Base-by-base conservation (phyloP, 2,797 vertebrate species). In the Sphenopsis melanotis region DNA sequence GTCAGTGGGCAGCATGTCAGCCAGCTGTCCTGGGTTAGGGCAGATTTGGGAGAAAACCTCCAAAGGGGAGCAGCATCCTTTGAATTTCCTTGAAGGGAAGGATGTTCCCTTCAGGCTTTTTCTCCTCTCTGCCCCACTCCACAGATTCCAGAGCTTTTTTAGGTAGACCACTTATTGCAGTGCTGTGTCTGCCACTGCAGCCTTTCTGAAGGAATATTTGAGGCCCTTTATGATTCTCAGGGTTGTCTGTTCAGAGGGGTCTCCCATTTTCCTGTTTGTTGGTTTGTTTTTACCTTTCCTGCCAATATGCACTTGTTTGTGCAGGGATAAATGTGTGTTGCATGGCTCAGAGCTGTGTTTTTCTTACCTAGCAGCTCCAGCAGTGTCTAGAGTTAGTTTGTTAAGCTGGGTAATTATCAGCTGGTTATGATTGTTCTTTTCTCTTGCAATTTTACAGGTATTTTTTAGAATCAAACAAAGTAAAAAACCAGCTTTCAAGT, bases 1-100 rank as follows among this genome's bases (percentile, higher is more conserved):
- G 97, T 85, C 95, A 97, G 97, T 97, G 97, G 97, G 97, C 97
- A 97, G 96, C 90, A 57, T 90, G 93, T 94, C 94, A 87, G 97
- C 95, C 95, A 39, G 37, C 59, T 60, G 36, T 39, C 37, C 57
- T 39, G 57, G 37, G 19, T 10, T 29, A 29, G 57, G 57, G 36
- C 36, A 37, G 3, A 2, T 19, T 29, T 13, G 57, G 36, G 36
- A 60, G 36, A 39, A 39, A 39, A 7, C 27, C 36, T 39, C 18
- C 2, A 2, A 21, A 30, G 4, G 57, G 71, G 61, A 72, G 79
- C 69, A 55, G 70, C 69, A 83, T 26, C 39, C 12, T 41, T 37
- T 0, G 3, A 56, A 63, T 53, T 83, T 71, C 12, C 30, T 39
- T 64, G 27, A 11, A 2, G 53, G 21, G 21, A 15, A 7, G 29